These are phyloP conservation scores for Drosophila falleni DNA, from an alignment of 2,888 invertebrate genomes.

Conservation along the genomic window DNA sequence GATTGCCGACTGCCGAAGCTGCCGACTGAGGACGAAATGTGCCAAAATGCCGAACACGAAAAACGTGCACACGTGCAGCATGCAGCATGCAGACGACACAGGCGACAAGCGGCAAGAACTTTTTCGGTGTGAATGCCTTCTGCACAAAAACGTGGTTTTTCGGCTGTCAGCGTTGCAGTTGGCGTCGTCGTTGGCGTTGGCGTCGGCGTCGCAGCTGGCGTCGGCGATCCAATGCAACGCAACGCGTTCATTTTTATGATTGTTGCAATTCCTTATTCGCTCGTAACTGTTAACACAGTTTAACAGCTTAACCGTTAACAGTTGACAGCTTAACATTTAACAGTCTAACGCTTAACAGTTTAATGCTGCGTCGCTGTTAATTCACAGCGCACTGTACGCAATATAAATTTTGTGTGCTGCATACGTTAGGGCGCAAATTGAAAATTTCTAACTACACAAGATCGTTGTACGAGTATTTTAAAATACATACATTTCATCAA, in stretches of 20 bases:
- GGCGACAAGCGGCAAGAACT: slow-evolving; percentile 43
- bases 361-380: slow-evolving; percentile 40
- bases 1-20: slow-evolving; percentile 3
- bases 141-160: slow-evolving; percentile 83
- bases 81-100: slow-evolving; percentile 60
- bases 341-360: slow-evolving; percentile 36
- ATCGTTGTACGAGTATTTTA: slow-evolving; percentile 6
- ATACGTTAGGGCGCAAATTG: slow-evolving; percentile 47
- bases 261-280: slow-evolving; percentile 53
- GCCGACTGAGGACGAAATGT: not conserved
- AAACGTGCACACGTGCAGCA: slow-evolving; percentile 69
- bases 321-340: slow-evolving; percentile 37
- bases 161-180: slow-evolving; percentile 56
- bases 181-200: slow-evolving; percentile 44
- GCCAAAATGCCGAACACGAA: slow-evolving; percentile 27
- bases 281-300: slow-evolving; percentile 39
- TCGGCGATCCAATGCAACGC: slow-evolving; percentile 7
- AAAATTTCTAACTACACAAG: not conserved
- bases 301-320: slow-evolving; percentile 23
- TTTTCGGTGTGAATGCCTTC: slow-evolving; percentile 85
- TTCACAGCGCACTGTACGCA: slow-evolving; percentile 25
- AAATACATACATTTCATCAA: no score
- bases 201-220: slow-evolving; percentile 17
- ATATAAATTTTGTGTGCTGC: slow-evolving; percentile 46
- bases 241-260: slow-evolving; percentile 23